Evolutionary conservation across 2,113 vertebrate genomes (phyloP).

Genomic region (Pseudonaja textilis): DNA sequence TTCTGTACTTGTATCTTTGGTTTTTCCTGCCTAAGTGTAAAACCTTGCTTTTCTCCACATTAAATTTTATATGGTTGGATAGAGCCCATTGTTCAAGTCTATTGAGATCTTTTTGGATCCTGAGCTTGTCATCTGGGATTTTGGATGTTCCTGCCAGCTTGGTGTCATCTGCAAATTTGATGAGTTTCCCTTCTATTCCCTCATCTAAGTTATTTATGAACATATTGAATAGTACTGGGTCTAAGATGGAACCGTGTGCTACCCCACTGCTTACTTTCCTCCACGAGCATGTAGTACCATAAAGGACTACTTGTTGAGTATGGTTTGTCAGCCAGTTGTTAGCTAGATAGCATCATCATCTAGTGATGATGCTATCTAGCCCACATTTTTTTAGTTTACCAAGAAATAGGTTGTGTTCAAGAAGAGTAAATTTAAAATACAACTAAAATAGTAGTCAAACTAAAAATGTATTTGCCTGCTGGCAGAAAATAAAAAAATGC

Average conservation of each 20-base stretch:
- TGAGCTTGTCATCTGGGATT: neutral
- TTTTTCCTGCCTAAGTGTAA: neutral
- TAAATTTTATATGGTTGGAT: neutral
- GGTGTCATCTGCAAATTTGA: neutral
- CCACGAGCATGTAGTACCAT: neutral
- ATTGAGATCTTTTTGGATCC: neutral
- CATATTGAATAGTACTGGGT: neutral
- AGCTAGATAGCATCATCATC: too few species aligned
- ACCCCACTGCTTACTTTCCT: neutral
- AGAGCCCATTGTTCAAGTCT: neutral
- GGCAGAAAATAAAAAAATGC: neutral
- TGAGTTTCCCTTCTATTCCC: neutral
- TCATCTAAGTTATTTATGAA: neutral
- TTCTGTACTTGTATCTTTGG: neutral
- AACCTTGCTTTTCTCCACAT: neutral
- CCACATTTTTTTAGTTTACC: neutral
- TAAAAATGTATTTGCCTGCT: neutral
- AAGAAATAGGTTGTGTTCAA: neutral
- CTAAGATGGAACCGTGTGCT: neutral
- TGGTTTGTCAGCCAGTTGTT: neutral
- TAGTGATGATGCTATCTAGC: too few species aligned
- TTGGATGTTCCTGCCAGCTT: neutral
- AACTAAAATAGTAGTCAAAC: neutral
- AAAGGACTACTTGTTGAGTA: neutral
- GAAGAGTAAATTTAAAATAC: neutral